Evolutionary conservation across 2,797 vertebrate genomes (phyloP).

Genomic region (Pyrocephalus nanus): DNA sequence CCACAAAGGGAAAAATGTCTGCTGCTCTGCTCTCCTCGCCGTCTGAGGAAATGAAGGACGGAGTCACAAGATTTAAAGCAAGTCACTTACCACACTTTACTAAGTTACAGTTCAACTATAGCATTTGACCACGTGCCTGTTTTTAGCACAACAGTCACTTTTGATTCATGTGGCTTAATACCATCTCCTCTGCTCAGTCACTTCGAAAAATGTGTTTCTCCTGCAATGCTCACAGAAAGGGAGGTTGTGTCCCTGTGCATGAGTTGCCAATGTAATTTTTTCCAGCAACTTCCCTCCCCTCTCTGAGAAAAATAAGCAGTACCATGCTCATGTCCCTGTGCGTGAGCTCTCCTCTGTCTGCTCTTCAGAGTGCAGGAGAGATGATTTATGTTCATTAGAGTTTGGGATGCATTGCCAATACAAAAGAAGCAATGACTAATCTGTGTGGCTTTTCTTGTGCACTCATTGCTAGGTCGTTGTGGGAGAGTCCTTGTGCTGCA

Average conservation of each 20-base stretch:
- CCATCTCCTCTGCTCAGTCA: background rate
- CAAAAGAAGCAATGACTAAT: background rate
- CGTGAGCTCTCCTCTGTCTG: background rate
- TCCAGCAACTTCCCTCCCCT: background rate
- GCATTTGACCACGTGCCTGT: slow-evolving; percentile 50
- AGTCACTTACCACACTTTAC: slow-evolving; percentile 65
- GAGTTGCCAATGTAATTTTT: background rate
- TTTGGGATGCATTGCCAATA: background rate
- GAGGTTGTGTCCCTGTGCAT: background rate
- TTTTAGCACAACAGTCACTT: slow-evolving; percentile 55
- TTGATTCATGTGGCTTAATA: slow-evolving; percentile 10
- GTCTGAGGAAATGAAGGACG: slow-evolving; percentile 51
- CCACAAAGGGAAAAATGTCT: slow-evolving; percentile 59
- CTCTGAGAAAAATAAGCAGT: background rate
- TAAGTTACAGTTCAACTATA: slow-evolving; percentile 58
- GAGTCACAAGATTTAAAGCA: slow-evolving; percentile 65
- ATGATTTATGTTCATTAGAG: background rate
- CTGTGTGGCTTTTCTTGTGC: background rate
- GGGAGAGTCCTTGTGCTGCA: background rate
- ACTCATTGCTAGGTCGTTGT: background rate
- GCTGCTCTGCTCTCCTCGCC: background rate
- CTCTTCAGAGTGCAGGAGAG: background rate
- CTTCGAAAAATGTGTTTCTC: slow-evolving; percentile 24
- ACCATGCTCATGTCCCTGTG: background rate
- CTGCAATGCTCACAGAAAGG: background rate